phyloP scores from a whole-genome alignment of 2,797 vertebrate species.

The Semaprochilodus insignis region DNA sequence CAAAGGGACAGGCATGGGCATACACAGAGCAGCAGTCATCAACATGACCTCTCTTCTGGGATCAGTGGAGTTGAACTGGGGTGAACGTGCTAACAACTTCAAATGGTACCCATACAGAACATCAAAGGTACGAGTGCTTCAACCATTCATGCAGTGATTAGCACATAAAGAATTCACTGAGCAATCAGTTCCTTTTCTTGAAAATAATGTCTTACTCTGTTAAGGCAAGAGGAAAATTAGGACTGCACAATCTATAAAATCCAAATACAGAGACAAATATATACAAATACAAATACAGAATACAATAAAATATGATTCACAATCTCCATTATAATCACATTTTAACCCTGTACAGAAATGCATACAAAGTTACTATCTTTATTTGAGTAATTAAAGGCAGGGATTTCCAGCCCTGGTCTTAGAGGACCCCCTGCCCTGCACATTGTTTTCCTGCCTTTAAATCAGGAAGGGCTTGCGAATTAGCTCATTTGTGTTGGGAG shows the following conservation, averaged over 20 bases:
- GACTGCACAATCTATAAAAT: neutral
- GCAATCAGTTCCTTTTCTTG: no score
- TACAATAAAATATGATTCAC: no score
- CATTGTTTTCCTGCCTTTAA: no score
- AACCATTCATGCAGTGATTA: neutral
- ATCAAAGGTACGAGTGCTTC: constrained; percentile 75
- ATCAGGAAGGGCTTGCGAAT: no score
- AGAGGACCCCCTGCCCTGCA: no score
- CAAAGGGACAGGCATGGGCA: constrained; percentile 72
- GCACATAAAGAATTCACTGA: neutral
- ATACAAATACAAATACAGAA: neutral
- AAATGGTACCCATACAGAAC: constrained; percentile 82
- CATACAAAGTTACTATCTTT: neutral
- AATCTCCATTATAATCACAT: no score
- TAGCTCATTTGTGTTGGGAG: no score
- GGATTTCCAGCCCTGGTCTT: no score
- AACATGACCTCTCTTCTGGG: constrained; percentile 79
- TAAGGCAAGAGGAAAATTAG: no score
- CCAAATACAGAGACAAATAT: neutral
- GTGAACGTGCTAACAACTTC: constrained; percentile 59
- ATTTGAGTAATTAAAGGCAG: no score
- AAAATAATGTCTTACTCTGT: no score
- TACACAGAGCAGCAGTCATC: constrained; percentile 79
- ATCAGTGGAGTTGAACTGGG: constrained; percentile 76
- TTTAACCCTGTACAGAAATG: neutral